Evolutionary conservation across 2,113 vertebrate genomes (phyloP), one percentile per base, ranked within the genome.

Genomic region (Centrocercus urophasianus): DNA sequence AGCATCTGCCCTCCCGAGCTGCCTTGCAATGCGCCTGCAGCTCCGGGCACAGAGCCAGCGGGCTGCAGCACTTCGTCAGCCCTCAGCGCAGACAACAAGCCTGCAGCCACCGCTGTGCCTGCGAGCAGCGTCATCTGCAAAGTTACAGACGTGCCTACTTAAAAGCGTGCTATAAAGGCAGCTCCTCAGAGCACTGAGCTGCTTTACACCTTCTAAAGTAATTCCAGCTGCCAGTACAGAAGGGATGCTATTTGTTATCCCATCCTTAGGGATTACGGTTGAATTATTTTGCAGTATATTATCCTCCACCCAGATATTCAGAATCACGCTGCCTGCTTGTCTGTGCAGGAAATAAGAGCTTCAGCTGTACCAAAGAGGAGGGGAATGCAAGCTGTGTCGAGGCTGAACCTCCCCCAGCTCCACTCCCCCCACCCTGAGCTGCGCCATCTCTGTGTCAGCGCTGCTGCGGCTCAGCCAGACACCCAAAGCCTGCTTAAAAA

Each of bases 141-240:
- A 89, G 61, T 56, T 84, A 75, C 90, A 96, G 86, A 88, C 90
- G 81, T 84, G 72, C 81, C 75, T 76, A 28, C 90, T 88, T 74
- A 90, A 73, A 91, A 43, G 66, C 61, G 75, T 2, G 5, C 57
- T 86, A 27, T 54, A 67, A 67, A 92, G 72, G 70, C 83, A 89
- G 66, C 64, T 81, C 76, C 81, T 82, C 75, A 14, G 25, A 76
- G 76, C 48, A 57, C 73, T 89, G 94, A 95, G 70, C 83, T 63
- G 73, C 61, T 94, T 96, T 89, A 76, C 86, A 90, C 90, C 86
- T 94, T 72, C 90, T 91, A 80, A 94, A 94, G 56, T 84, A 50
- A 93, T 81, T 89, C 75, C 80, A 83, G 79, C 89, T 93, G 93
- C 61, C 83, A 60, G 87, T 88, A 81, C 10, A 90, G 71, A 65